These are phyloP conservation scores for Neodiprion pinetum DNA, from an alignment of 1,140 invertebrate genomes.

Conservation along the genomic window DNA sequence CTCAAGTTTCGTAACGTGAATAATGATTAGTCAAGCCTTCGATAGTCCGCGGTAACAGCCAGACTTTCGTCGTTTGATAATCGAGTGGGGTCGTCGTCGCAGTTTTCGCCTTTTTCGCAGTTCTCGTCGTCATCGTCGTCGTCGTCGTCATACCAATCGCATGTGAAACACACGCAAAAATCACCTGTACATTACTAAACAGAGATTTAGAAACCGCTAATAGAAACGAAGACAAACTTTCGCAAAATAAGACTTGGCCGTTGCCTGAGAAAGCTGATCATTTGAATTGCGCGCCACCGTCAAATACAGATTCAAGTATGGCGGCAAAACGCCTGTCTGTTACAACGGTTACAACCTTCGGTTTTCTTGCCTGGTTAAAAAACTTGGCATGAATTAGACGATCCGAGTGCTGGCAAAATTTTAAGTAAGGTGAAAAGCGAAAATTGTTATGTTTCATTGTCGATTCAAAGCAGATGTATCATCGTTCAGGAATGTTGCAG, in stretches of 20 bases:
- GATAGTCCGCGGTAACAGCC: neutral
- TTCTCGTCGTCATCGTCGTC: neutral
- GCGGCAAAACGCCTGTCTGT: neutral
- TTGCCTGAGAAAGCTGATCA: neutral
- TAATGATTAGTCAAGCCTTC: slow-evolving; percentile 14
- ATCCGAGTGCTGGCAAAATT: no score
- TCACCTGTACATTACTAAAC: no score
- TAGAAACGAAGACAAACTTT: neutral
- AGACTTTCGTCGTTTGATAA: neutral
- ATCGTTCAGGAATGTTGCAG: no score
- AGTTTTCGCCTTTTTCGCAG: no score
- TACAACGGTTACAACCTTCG: neutral
- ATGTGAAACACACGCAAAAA: no score
- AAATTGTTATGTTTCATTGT: no score
- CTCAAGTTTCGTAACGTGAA: slow-evolving; percentile 10
- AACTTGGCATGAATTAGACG: no score
- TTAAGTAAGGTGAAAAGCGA: no score
- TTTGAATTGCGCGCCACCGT: neutral
- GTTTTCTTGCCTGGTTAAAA: neutral
- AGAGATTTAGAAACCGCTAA: no score
- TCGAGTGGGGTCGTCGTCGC: neutral
- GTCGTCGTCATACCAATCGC: neutral
- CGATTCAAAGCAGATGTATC: no score
- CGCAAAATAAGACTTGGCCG: neutral
- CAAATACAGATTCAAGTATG: neutral